A percentile compares a stretch with the other conserved stretches of the same genome.
phyloP scores from a whole-genome alignment of 2,888 invertebrate genomes.

The Cephalotes varians region DNA sequence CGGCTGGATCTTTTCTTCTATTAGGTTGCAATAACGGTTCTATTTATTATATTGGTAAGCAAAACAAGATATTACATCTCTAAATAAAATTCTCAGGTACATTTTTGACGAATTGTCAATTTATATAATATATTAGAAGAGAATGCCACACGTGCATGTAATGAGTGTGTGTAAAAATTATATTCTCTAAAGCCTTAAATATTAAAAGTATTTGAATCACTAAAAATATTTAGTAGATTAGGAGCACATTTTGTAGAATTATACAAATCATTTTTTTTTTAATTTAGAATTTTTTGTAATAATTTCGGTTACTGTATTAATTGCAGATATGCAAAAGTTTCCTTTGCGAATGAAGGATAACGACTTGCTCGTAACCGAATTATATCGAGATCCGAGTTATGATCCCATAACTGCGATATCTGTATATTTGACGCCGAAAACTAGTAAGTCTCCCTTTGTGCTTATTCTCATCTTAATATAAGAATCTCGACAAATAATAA shows the following conservation, averaged over 20 bases:
- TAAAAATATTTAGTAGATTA: conserved; percentile 4
- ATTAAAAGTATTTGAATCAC: neutral
- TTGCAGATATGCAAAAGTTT: conserved; percentile 99
- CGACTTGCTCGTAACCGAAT: conserved; percentile 97
- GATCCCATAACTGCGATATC: conserved; percentile 99
- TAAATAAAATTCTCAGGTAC: neutral
- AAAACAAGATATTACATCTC: neutral
- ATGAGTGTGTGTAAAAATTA: neutral
- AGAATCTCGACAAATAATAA: conserved; percentile 42
- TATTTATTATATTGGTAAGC: conserved; percentile 97
- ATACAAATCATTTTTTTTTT: neutral
- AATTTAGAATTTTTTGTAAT: neutral
- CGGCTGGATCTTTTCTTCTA: conserved; percentile 97
- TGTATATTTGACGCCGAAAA: conserved; percentile 99
- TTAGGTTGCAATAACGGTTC: conserved; percentile 98
- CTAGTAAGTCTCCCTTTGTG: conserved; percentile 90
- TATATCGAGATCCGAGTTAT: conserved; percentile 97
- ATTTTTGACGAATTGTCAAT: neutral
- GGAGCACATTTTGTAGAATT: neutral
- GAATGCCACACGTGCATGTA: too few relatives aligned
- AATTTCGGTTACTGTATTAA: conserved; percentile 15
- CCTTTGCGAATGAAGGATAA: conserved; percentile 99
- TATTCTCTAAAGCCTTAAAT: neutral
- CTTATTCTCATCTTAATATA: conserved; percentile 4
- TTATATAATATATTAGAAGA: neutral